A percentile compares a stretch with the other conserved stretches of the same genome.
Conservation (phyloP, 2,113 vertebrate species). For the Eptatretus burgeri region DNA sequence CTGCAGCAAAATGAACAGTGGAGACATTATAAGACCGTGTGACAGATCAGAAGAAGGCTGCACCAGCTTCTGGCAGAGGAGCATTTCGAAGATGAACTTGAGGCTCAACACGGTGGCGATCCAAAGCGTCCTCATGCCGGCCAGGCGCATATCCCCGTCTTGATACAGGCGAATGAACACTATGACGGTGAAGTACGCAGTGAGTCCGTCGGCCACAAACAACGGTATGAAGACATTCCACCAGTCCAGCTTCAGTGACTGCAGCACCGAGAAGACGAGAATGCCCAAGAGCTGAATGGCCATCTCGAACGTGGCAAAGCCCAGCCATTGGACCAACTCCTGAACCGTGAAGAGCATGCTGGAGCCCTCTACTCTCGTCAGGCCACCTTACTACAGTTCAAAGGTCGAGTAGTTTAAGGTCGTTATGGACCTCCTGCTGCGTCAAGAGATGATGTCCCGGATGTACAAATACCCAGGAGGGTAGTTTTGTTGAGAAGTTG, state of each 20-base stretch:
- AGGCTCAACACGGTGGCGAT: slow-evolving; percentile 81
- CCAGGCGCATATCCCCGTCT: slow-evolving; percentile 74
- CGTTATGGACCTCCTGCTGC: too few relatives aligned
- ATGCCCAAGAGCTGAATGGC: slow-evolving; percentile 50
- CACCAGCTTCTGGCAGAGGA: slow-evolving; percentile 76
- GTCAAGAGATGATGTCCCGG: too few relatives aligned
- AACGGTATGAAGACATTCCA: slow-evolving; percentile 72
- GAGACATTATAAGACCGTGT: slow-evolving; percentile 69
- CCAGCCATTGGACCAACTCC: slow-evolving; percentile 83
- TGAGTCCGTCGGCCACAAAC: slow-evolving; percentile 72
- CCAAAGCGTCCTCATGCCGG: slow-evolving; percentile 74
- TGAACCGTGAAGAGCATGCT: slow-evolving; percentile 67
- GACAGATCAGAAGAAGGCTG: slow-evolving; percentile 50
- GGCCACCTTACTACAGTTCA: too few relatives aligned
- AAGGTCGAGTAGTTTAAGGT: too few relatives aligned
- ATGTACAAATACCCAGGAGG: too few relatives aligned
- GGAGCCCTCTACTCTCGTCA: slow-evolving; percentile 2
- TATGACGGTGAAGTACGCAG: slow-evolving; percentile 87
- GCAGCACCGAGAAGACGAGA: slow-evolving; percentile 46
- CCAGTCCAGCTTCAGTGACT: slow-evolving; percentile 57
- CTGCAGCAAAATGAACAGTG: slow-evolving; percentile 75
- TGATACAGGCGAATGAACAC: slow-evolving; percentile 86
- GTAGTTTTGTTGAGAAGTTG: too few relatives aligned
- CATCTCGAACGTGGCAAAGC: slow-evolving; percentile 75
- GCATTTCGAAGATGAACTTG: slow-evolving; percentile 88